Percentiles rank a stretch among this genome's conserved stretches.
phyloP scores from a whole-genome alignment of 1,140 invertebrate genomes.

The Magallana angulata region DNA sequence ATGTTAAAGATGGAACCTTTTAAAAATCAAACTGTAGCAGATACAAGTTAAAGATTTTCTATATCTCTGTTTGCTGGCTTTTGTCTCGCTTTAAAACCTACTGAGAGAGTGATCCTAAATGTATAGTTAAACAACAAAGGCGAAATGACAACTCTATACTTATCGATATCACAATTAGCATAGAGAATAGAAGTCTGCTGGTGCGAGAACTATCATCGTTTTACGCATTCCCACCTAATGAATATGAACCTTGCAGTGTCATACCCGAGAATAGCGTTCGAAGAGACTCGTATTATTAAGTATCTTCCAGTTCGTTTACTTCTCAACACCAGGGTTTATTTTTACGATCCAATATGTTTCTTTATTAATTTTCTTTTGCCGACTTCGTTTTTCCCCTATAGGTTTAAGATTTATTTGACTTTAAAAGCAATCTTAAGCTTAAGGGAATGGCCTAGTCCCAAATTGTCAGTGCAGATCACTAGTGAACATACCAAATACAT shows the following conservation, averaged over 20 bases:
- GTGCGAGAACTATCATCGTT: background rate
- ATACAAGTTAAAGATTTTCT: conserved; percentile 26
- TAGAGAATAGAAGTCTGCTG: background rate
- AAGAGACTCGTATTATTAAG: background rate
- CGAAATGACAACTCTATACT: background rate
- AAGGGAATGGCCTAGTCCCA: no score
- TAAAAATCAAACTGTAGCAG: conserved; percentile 13
- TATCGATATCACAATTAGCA: conserved; percentile 13
- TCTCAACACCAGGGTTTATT: background rate
- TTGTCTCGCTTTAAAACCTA: background rate
- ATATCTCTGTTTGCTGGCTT: background rate
- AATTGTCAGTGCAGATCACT: no score
- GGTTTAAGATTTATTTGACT: background rate
- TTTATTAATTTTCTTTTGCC: background rate
- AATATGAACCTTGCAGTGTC: conserved; percentile 14
- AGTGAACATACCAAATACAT: no score
- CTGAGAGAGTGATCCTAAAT: background rate
- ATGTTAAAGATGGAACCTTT: conserved; percentile 28
- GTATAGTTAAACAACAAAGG: background rate
- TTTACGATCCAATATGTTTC: background rate
- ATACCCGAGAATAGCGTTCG: background rate
- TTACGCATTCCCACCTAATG: conserved; percentile 6
- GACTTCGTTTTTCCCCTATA: no score
- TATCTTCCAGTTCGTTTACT: background rate
- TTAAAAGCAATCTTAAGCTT: background rate